phyloP scores from a whole-genome alignment of 2,113 vertebrate genomes.

The Sminthopsis crassicaudata region DNA sequence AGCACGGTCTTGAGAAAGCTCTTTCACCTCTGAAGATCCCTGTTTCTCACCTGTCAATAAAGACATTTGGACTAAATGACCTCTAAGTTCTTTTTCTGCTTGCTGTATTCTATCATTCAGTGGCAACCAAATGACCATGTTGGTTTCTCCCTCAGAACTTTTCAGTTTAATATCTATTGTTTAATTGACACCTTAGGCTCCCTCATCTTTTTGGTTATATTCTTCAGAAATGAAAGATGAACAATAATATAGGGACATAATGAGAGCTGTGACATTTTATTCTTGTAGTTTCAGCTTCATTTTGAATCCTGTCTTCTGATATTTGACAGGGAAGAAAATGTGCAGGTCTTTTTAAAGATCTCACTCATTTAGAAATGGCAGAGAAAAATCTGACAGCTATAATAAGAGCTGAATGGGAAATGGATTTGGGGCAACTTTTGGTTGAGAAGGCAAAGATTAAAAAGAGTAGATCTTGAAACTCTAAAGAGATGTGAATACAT shows the following conservation, averaged over 20 bases:
- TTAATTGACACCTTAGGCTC: background rate
- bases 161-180: background rate
- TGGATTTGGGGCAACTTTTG: background rate
- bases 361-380: background rate
- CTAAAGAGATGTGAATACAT: background rate
- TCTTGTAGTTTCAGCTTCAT: background rate
- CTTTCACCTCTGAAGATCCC: background rate
- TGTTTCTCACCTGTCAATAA: background rate
- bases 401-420: background rate
- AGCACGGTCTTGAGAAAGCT: background rate
- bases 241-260: background rate
- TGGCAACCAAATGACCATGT: background rate
- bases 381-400: background rate
- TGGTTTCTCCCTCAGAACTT: background rate
- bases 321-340: background rate
- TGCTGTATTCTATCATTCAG: background rate
- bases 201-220: background rate
- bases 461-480: background rate
- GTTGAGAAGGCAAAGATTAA: background rate
- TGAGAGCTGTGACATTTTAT: background rate
- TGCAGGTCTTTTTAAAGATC: background rate
- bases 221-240: background rate
- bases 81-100: background rate
- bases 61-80: background rate
- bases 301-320: background rate